Evolutionary conservation across 2,888 invertebrate genomes (phyloP).

Genomic region (Thecophora atra): DNA sequence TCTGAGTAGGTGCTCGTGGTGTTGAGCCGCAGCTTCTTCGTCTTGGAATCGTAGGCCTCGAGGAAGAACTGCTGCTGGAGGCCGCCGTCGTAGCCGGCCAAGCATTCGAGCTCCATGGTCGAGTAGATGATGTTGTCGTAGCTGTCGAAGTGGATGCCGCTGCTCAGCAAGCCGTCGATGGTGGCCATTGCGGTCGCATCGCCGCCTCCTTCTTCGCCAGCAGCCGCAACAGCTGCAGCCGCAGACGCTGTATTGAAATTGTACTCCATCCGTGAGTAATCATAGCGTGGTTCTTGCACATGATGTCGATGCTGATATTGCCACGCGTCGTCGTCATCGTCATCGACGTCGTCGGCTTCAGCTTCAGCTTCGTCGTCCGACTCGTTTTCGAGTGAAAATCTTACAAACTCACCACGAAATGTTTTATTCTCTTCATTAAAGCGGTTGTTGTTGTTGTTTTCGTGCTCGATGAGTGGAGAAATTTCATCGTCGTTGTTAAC

Average conservation of each 20-base stretch:
- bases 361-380: conserved; percentile 5
- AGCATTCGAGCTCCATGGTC: conserved; percentile 81
- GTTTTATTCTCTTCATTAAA: conserved; percentile 48
- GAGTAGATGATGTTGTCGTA: conserved; percentile 66
- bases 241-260: conserved; percentile 52
- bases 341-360: conserved; percentile 44
- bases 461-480: conserved; percentile 37
- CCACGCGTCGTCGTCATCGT: no score
- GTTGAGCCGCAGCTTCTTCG: conserved; percentile 76
- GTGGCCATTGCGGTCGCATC: conserved; percentile 33
- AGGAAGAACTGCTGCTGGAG: conserved; percentile 85
- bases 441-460: conserved; percentile 45
- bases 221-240: conserved; percentile 39
- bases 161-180: conserved; percentile 22
- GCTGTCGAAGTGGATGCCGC: conserved; percentile 61
- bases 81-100: conserved; percentile 89
- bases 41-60: conserved; percentile 82
- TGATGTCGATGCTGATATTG: conserved; percentile 26
- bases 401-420: not conserved
- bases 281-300: conserved; percentile 56
- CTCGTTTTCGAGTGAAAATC: not conserved
- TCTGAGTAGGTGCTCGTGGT: conserved; percentile 72
- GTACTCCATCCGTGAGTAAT: conserved; percentile 65
- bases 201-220: conserved; percentile 36
- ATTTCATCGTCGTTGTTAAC: conserved; percentile 1